These are phyloP conservation scores for Mycogona germanica DNA, from an alignment of 2,888 invertebrate species.

Conservation along the genomic window DNA sequence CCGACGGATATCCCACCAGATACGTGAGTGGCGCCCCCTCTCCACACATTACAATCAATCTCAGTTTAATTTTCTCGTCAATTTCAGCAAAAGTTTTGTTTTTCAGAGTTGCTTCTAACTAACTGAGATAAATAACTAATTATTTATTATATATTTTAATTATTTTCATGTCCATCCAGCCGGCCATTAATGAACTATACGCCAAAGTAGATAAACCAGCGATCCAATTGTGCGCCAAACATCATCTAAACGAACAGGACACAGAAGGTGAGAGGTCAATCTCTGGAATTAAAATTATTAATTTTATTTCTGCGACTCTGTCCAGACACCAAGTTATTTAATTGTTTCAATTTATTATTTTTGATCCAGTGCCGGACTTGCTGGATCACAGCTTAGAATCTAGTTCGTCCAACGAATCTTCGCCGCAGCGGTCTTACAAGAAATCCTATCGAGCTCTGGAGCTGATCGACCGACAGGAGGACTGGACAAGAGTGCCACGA, in stretches of 20 bases:
- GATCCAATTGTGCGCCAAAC: conserved; percentile 8
- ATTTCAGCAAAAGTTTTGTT: no score
- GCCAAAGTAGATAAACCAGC: conserved; percentile 12
- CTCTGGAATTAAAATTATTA: not conserved
- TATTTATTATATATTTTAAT: not conserved
- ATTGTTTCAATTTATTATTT: not conserved
- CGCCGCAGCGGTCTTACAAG: conserved; percentile 1
- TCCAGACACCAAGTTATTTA: not conserved
- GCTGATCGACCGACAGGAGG: conserved; percentile 5
- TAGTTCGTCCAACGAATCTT: conserved; percentile 11
- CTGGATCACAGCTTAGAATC: conserved; percentile 14
- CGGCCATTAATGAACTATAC: conserved; percentile 7
- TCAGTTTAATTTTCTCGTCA: not conserved
- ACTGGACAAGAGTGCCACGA: conserved; percentile 9
- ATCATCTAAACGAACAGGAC: conserved; percentile 7
- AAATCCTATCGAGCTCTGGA: conserved; percentile 10
- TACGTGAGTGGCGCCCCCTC: not conserved
- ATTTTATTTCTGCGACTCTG: not conserved
- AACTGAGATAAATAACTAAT: not conserved
- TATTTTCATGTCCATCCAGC: not conserved
- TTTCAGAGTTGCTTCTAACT: no score
- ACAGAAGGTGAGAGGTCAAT: not conserved
- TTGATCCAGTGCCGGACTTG: conserved; percentile 6
- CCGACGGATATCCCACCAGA: conserved; percentile 3
- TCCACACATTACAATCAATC: not conserved